Evolutionary conservation across 2,113 vertebrate genomes (phyloP).

Genomic region (Passerina amoena): DNA sequence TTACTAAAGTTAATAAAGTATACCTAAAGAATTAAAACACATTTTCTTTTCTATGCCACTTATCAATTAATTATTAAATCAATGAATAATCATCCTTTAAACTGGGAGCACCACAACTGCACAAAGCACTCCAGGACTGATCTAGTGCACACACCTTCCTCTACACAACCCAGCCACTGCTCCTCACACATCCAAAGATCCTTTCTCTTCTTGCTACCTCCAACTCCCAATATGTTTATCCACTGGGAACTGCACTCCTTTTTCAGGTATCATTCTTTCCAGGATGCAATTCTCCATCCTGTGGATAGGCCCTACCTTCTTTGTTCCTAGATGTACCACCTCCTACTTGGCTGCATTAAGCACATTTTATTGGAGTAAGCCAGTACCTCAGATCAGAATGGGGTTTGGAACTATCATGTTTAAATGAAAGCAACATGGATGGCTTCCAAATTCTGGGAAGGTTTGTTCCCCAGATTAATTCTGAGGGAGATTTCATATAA

Average conservation of each 20-base stretch:
- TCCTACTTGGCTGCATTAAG: not conserved
- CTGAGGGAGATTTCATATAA: slow-evolving; percentile 14
- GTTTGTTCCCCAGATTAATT: slow-evolving; percentile 10
- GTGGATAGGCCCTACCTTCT: not conserved
- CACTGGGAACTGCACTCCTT: not conserved
- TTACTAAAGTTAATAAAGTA: not conserved
- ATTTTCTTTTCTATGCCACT: not conserved
- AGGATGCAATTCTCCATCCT: not conserved
- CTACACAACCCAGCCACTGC: not conserved
- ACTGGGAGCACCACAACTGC: not conserved
- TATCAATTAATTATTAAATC: not conserved
- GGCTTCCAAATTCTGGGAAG: slow-evolving; percentile 22
- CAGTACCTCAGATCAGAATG: not conserved
- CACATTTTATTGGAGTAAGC: not conserved
- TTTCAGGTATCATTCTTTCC: not conserved
- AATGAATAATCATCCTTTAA: not conserved
- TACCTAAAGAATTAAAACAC: not conserved
- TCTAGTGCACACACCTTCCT: not conserved
- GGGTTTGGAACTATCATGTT: not conserved
- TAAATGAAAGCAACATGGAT: slow-evolving; percentile 29
- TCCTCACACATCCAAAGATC: not conserved
- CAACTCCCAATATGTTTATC: not conserved
- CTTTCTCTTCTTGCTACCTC: not conserved
- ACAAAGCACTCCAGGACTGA: not conserved
- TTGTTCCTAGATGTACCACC: not conserved